Evolutionary conservation across 2,888 invertebrate species (phyloP).

Genomic region (Platycheirus albimanus): DNA sequence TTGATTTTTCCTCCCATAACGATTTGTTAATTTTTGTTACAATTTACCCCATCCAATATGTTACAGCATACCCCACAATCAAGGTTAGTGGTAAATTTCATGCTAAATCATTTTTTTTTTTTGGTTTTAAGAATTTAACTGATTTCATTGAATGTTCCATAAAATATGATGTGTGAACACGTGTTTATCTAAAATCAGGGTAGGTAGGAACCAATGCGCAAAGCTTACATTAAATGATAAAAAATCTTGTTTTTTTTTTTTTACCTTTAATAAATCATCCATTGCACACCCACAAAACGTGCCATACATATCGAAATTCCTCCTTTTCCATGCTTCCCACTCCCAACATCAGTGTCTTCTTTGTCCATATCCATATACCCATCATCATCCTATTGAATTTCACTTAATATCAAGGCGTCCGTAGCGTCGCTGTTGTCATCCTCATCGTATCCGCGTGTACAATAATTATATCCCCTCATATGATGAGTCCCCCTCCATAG

Average conservation of each 20-base stretch:
- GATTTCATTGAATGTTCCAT: too few relatives aligned
- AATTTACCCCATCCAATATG: too few relatives aligned
- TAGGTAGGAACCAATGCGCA: neutral
- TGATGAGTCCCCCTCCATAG: conserved; percentile 1
- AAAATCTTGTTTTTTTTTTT: neutral
- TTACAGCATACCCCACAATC: too few relatives aligned
- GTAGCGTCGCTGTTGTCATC: too few relatives aligned
- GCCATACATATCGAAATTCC: neutral
- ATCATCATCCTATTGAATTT: conserved; percentile 53
- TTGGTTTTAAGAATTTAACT: too few relatives aligned
- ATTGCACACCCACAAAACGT: conserved; percentile 22
- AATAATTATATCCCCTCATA: conserved; percentile 41
- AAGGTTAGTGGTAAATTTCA: too few relatives aligned
- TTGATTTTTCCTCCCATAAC: too few relatives aligned
- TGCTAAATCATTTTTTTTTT: too few relatives aligned
- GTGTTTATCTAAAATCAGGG: too few relatives aligned
- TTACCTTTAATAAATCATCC: neutral
- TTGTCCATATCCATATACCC: neutral
- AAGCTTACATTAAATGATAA: conserved; percentile 1
- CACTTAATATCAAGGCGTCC: conserved; percentile 60
- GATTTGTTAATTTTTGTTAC: too few relatives aligned
- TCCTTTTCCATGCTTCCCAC: neutral
- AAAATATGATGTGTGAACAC: too few relatives aligned
- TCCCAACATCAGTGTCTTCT: neutral
- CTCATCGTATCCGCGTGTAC: neutral